A percentile compares a stretch with the other conserved stretches of the same genome.
phyloP scores from a whole-genome alignment of 2,797 vertebrate genomes.

The Parotocinclus haroldoi region DNA sequence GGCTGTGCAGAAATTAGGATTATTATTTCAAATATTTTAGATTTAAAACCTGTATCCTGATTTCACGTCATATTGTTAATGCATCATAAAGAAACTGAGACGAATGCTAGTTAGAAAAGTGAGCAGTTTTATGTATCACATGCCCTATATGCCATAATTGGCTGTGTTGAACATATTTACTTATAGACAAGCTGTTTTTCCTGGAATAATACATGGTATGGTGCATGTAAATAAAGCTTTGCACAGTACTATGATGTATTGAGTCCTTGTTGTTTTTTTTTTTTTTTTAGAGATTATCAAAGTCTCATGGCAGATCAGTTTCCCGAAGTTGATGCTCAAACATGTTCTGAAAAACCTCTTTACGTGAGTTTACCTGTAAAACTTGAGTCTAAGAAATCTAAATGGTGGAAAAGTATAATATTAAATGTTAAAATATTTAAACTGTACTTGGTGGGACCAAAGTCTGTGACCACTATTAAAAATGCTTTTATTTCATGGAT shows the following conservation, averaged over 20 bases:
- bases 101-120: slow-evolving; percentile 14
- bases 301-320: too few species aligned
- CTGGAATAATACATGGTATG: slow-evolving; percentile 81
- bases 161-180: slow-evolving; percentile 30
- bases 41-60: not conserved
- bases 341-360: too few species aligned
- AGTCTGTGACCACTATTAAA: too few species aligned
- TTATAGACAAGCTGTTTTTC: slow-evolving; percentile 70
- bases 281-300: not conserved
- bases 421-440: too few species aligned
- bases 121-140: slow-evolving; percentile 23
- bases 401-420: too few species aligned
- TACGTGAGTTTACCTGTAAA: too few species aligned
- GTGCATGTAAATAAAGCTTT: slow-evolving; percentile 99
- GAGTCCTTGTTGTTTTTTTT: slow-evolving; percentile 8
- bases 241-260: slow-evolving; percentile 71
- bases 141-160: slow-evolving; percentile 23
- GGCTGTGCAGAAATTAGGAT: slow-evolving; percentile 7
- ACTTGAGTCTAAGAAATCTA: too few species aligned
- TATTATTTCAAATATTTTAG: slow-evolving; percentile 5
- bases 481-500: too few species aligned
- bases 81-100: slow-evolving; percentile 22
- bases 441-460: too few species aligned
- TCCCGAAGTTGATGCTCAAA: too few species aligned
- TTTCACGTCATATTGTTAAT: slow-evolving; percentile 15